These are phyloP conservation scores for Prosapia bicincta DNA, from an alignment of 2,888 invertebrate species.

Conservation along the genomic window DNA sequence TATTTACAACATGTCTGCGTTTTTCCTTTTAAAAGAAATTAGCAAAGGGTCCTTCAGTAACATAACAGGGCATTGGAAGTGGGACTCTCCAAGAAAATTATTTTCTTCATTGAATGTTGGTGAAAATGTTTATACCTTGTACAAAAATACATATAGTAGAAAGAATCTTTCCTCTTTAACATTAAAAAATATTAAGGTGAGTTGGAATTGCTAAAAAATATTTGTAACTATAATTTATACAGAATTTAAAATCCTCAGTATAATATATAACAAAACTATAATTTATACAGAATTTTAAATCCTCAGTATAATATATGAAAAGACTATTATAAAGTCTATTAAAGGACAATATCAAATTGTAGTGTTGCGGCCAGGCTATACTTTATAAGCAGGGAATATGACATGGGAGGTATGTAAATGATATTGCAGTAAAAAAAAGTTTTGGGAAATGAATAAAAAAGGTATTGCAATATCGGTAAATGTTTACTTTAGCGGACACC, in stretches of 20 bases:
- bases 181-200: neutral
- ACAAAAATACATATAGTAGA: neutral
- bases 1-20: neutral
- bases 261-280: neutral
- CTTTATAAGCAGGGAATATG: no score
- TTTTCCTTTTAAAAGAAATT: neutral
- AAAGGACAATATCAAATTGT: no score
- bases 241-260: neutral
- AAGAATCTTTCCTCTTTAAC: neutral
- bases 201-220: no score
- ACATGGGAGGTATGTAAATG: no score
- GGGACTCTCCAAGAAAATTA: neutral
- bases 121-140: neutral
- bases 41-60: neutral
- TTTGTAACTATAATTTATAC: no score
- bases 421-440: no score
- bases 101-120: neutral
- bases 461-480: no score
- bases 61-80: neutral
- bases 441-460: no score
- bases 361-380: no score
- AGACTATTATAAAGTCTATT: no score
- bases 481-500: no score
- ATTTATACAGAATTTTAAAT: neutral
- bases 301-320: no score